A percentile compares a stretch with the other conserved stretches of the same genome.
Conservation (phyloP, 92 coral and sea anemone genomes). For the Actinernus sp. region DNA sequence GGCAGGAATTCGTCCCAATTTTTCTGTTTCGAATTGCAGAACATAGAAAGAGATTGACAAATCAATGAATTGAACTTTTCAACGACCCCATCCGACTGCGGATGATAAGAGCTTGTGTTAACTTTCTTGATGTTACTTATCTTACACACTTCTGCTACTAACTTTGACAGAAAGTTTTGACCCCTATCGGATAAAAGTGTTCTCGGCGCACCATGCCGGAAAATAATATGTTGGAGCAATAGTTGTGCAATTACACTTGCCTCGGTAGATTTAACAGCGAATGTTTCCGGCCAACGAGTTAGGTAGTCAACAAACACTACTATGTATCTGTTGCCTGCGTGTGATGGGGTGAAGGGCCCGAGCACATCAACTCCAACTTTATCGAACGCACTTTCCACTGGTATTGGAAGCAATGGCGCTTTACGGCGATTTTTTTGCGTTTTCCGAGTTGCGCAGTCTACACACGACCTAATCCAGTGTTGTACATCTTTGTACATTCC, state of each 20-base stretch:
- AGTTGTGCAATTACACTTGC: conserved; percentile 26
- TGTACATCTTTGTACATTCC: conserved; percentile 41
- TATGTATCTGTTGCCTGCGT: conserved; percentile 41
- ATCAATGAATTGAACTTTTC: conserved; percentile 16
- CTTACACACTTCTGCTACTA: background rate
- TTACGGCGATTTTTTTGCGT: conserved; percentile 7
- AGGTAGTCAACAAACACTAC: conserved; percentile 63
- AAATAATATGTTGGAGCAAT: conserved; percentile 8
- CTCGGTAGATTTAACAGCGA: conserved; percentile 34
- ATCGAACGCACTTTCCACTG: conserved; percentile 35
- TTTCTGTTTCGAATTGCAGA: conserved; percentile 8
- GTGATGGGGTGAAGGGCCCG: conserved; percentile 34
- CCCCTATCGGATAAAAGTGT: conserved; percentile 10
- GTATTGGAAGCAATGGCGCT: conserved; percentile 30
- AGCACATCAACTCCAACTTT: conserved; percentile 27
- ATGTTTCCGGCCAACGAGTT: conserved; percentile 55
- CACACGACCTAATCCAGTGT: conserved; percentile 28
- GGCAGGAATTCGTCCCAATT: conserved; percentile 37
- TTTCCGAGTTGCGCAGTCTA: conserved; percentile 30
- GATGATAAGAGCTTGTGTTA: conserved; percentile 9
- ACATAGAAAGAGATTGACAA: conserved; percentile 25
- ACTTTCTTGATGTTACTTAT: conserved; percentile 4
- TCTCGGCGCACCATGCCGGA: conserved; percentile 18
- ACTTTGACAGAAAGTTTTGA: conserved; percentile 3
- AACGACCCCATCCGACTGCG: conserved; percentile 24